A percentile compares a stretch with the other conserved stretches of the same genome.
These are phyloP conservation scores for Halyomorpha halys DNA, from an alignment of 1,140 invertebrate genomes.

Conservation along the genomic window DNA sequence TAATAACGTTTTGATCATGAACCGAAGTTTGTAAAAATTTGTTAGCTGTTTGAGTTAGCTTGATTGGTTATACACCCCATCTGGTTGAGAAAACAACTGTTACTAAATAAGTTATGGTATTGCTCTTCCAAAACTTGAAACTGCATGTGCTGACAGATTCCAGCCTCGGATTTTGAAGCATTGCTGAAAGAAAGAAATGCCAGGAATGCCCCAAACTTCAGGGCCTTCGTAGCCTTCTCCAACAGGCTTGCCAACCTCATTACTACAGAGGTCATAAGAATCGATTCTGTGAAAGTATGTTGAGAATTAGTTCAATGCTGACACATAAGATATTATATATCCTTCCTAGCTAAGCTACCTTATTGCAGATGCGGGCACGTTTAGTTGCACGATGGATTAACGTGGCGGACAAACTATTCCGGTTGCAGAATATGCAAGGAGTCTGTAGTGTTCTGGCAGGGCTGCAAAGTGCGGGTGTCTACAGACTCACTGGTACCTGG, in stretches of 20 bases:
- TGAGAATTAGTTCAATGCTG: not conserved
- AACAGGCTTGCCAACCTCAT: conserved; percentile 43
- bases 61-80: too few species aligned
- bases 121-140: conserved; percentile 31
- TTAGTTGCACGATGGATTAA: conserved; percentile 43
- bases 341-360: conserved; percentile 24
- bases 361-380: conserved; percentile 39
- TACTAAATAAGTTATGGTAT: too few species aligned
- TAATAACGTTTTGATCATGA: too few species aligned
- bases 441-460: conserved; percentile 43
- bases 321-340: not conserved
- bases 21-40: too few species aligned
- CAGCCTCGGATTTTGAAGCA: conserved; percentile 36
- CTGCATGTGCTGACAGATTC: not conserved
- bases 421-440: conserved; percentile 44
- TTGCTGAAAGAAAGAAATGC: conserved; percentile 38
- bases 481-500: conserved; percentile 42
- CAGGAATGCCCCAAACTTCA: conserved; percentile 42
- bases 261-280: conserved; percentile 39
- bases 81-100: too few species aligned
- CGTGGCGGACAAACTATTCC: conserved; percentile 42
- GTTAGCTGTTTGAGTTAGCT: too few species aligned
- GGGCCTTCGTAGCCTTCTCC: conserved; percentile 42
- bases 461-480: conserved; percentile 43
- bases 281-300: conserved; percentile 35